These are phyloP conservation scores for Mormyrus iriodes DNA, from an alignment of 2,113 vertebrate genomes.

Conservation along the genomic window DNA sequence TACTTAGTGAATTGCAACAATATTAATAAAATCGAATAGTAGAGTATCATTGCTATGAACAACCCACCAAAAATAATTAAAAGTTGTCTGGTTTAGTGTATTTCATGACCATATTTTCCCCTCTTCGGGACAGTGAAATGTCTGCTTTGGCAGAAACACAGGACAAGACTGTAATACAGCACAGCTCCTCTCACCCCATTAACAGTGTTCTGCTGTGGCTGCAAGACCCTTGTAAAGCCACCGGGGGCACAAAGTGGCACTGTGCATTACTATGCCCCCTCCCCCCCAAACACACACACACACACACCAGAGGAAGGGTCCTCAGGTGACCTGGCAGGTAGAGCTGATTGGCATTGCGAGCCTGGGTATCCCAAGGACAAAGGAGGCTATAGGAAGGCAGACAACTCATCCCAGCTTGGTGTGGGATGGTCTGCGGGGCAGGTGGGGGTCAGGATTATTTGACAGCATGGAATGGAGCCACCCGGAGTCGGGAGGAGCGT, in stretches of 20 bases:
- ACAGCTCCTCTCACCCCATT: neutral
- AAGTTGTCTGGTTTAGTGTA: neutral
- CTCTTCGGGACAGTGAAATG: neutral
- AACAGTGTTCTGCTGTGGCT: neutral
- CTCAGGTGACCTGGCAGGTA: neutral
- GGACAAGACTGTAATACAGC: neutral
- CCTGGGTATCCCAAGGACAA: neutral
- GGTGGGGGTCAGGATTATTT: slow-evolving; percentile 8
- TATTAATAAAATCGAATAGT: neutral
- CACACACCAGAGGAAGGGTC: neutral
- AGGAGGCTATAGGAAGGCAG: neutral
- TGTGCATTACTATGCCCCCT: neutral
- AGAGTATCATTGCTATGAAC: neutral
- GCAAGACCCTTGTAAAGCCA: neutral
- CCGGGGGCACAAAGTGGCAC: neutral
- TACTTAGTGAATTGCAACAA: neutral
- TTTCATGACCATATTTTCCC: neutral
- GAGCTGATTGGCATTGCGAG: neutral
- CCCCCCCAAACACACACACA: neutral
- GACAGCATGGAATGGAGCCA: neutral
- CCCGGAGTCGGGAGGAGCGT: neutral
- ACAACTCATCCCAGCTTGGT: neutral
- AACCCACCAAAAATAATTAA: neutral
- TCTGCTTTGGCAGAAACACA: neutral
- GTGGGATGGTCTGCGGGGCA: neutral